phyloP scores from a whole-genome alignment of 1,140 invertebrate species.

The Euglossa dilemma region DNA sequence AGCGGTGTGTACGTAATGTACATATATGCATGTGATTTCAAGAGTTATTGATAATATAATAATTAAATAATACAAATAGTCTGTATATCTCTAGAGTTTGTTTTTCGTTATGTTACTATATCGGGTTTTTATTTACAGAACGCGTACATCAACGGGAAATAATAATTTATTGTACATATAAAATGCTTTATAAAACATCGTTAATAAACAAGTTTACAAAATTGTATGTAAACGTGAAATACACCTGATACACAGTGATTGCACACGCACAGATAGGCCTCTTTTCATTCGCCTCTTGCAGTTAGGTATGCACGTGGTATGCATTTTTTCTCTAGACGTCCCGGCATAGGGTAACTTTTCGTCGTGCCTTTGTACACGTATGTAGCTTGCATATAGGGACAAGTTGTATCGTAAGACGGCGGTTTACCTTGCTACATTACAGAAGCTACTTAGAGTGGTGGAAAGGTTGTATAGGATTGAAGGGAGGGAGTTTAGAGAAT shows the following conservation, averaged over 20 bases:
- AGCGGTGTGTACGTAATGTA: too few species aligned
- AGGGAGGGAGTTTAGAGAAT: not conserved
- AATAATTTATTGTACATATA: too few species aligned
- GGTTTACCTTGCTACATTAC: conserved; percentile 21
- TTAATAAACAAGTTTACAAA: not conserved
- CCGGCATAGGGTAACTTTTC: not conserved
- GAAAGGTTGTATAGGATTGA: conserved; percentile 21
- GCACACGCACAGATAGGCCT: not conserved
- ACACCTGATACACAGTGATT: not conserved
- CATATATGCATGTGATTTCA: too few species aligned
- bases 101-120: too few species aligned
- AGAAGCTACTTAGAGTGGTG: not conserved
- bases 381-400: not conserved
- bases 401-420: conserved; percentile 41
- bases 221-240: not conserved
- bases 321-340: not conserved
- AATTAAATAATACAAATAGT: too few species aligned
- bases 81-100: too few species aligned
- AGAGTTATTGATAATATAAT: too few species aligned
- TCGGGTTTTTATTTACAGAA: too few species aligned
- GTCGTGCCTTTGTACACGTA: not conserved
- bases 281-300: conserved; percentile 9
- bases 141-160: too few species aligned
- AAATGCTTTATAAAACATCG: not conserved
- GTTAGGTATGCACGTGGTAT: not conserved